Evolutionary conservation across 2,797 vertebrate species (phyloP).

Genomic region (Danio choprae): DNA sequence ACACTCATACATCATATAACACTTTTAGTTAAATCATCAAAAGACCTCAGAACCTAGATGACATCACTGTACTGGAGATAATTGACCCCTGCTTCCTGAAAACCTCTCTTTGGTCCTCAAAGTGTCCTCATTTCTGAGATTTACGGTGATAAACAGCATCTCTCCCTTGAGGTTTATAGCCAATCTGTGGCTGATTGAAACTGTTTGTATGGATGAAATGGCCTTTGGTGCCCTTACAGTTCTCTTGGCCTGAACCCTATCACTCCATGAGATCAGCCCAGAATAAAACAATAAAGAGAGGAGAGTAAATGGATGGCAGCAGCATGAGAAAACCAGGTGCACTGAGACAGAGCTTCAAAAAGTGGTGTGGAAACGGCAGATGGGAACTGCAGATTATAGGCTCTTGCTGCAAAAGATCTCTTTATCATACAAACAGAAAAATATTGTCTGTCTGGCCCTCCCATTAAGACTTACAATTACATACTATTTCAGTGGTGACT

Average conservation of each 20-base stretch:
- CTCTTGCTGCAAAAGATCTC: neutral
- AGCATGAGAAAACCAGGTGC: conserved; percentile 38
- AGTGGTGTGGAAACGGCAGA: neutral
- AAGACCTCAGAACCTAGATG: neutral
- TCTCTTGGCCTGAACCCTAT: conserved; percentile 33
- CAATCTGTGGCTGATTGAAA: conserved; percentile 29
- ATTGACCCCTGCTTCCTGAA: conserved; percentile 7
- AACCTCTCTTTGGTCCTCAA: neutral
- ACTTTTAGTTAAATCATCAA: neutral
- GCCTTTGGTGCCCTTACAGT: neutral
- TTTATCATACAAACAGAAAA: conserved; percentile 32
- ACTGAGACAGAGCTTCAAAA: neutral
- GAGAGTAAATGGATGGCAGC: neutral
- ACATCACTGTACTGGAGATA: neutral
- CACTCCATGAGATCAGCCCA: conserved; percentile 25
- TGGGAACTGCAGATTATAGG: neutral
- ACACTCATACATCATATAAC: neutral
- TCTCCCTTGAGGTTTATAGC: conserved; percentile 37
- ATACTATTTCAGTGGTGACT: conserved; percentile 19
- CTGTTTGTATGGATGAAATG: conserved; percentile 12
- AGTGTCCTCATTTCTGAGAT: conserved; percentile 18
- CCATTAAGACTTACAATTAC: conserved; percentile 26
- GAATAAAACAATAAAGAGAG: conserved; percentile 33
- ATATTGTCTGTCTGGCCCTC: conserved; percentile 22
- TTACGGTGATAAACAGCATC: conserved; percentile 20